These are phyloP conservation scores for Drosophila varians DNA, from an alignment of 1,140 invertebrate species.

Conservation along the genomic window DNA sequence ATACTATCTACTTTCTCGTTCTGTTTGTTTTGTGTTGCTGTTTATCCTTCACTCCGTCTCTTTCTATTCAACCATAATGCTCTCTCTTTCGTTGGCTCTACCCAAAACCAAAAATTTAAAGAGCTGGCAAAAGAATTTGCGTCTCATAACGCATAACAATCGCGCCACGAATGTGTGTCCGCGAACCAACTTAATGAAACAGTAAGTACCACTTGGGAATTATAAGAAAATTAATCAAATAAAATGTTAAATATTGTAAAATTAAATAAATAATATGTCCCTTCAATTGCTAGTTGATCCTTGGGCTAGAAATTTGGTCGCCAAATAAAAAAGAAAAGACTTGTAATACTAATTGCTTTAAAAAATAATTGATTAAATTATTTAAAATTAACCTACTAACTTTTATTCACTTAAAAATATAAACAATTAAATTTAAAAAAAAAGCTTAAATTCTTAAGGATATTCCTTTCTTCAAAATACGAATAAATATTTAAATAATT, in stretches of 20 bases:
- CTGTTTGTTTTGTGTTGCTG: constrained; percentile 21
- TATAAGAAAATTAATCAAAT: neutral
- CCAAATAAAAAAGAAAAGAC: too few relatives aligned
- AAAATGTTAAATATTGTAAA: neutral
- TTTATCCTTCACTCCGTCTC: constrained; percentile 18
- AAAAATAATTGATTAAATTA: too few relatives aligned
- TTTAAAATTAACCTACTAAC: too few relatives aligned
- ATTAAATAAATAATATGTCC: neutral
- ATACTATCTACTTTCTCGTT: constrained; percentile 42
- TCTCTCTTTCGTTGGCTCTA: neutral
- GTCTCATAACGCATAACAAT: constrained; percentile 97
- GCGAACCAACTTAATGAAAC: constrained; percentile 97
- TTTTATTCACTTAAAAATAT: too few relatives aligned
- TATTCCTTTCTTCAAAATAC: too few relatives aligned
- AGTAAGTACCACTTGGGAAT: constrained; percentile 89
- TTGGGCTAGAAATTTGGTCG: too few relatives aligned
- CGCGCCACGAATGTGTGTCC: constrained; percentile 99
- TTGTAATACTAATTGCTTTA: too few relatives aligned
- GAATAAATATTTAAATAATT: too few relatives aligned
- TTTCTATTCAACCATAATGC: constrained; percentile 21
- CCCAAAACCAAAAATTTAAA: constrained; percentile 76
- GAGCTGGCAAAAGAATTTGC: constrained; percentile 96
- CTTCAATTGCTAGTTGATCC: too few relatives aligned
- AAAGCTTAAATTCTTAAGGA: too few relatives aligned
- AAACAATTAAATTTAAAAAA: neutral